Evolutionary conservation across 2,113 vertebrate genomes (phyloP).

Genomic region (Oncorhynchus tshawytscha): DNA sequence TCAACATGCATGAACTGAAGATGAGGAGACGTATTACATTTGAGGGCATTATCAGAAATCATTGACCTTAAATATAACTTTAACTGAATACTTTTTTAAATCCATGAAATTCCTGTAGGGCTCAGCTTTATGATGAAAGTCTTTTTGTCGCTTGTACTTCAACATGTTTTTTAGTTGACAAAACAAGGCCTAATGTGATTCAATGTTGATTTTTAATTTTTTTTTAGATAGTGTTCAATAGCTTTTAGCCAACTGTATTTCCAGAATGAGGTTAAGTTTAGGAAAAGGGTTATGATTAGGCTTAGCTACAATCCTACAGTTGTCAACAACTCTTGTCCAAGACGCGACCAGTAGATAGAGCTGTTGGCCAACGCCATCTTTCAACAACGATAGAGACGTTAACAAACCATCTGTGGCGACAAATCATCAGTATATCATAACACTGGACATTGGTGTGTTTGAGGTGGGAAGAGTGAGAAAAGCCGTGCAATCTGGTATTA

Average conservation of each 20-base stretch:
- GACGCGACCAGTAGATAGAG: too few species aligned
- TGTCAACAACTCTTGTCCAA: too few species aligned
- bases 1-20: conserved; percentile 3
- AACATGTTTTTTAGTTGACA: background rate
- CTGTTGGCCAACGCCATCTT: too few species aligned
- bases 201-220: too few species aligned
- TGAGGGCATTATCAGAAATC: conserved; percentile 2
- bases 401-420: too few species aligned
- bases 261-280: background rate
- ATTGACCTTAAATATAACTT: background rate
- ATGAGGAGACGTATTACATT: background rate
- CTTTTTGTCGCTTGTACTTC: background rate
- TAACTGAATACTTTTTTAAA: background rate
- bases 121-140: background rate
- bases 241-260: background rate
- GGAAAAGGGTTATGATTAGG: too few species aligned
- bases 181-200: background rate
- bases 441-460: background rate
- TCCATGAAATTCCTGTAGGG: background rate
- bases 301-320: too few species aligned
- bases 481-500: background rate
- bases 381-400: too few species aligned
- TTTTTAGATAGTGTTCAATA: background rate
- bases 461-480: background rate
- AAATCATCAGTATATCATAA: too few species aligned